Evolutionary conservation across 2,113 vertebrate genomes (phyloP), one percentile per base, ranked within the genome.

Genomic region (Forbesichthys papilliferus): DNA sequence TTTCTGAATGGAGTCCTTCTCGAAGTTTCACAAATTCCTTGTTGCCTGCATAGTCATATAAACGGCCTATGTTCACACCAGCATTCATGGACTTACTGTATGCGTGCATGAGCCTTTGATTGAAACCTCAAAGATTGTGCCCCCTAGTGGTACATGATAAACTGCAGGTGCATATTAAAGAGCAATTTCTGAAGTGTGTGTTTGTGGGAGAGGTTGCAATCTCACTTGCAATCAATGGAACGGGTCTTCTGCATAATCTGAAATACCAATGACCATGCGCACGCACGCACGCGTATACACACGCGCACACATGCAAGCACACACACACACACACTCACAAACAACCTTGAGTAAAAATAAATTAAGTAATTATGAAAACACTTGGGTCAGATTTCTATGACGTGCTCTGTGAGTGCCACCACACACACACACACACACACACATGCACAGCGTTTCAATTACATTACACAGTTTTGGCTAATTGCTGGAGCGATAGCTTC

Each of bases 401-500:
- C 12, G 11, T 3, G 13, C 49, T 73, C 71, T 54, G 6, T 42
- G 36, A n/a, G 60, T 61, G 63, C 47, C 49, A 73, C 53, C 1
- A 3, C 46, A 64, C 16, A 16, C 46, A 47, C 64, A 48, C 34
- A 49, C 56, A 46, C 71, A 16, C 60, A 47, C 64, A 48, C 34
- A 49, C 56, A 46, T 11, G 48, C 20, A 48, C 54, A 20, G n/a
- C 20, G 14, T 65, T 79, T 79, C 64, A 74, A 70, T 82, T 77
- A 73, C 71, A 80, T 75, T 73, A 80, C 77, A 79, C 48, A 61
- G 68, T 72, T 59, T 46, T 68, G 68, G 68, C 11, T 82, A 82
- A 82, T 82, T 80, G 74, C 66, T 70, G 63, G 55, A 79, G 51
- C 9, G 60, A 80, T 78, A 53, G 68, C 49, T 77, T 72, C 63